Evolutionary conservation across 2,797 vertebrate species (phyloP).

Genomic region (Arctocebus calabarensis): DNA sequence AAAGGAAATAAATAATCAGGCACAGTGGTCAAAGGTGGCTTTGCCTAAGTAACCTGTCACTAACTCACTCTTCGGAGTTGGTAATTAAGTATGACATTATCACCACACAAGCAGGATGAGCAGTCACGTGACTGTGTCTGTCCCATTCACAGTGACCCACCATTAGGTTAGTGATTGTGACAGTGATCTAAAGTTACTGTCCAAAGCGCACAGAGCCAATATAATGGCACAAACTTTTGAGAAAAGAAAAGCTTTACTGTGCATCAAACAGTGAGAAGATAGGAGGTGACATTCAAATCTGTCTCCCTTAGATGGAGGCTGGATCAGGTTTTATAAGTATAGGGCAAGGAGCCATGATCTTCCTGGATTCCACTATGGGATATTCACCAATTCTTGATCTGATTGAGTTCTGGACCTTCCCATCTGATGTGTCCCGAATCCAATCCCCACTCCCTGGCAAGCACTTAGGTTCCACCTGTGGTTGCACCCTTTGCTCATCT

Average conservation of each 20-base stretch:
- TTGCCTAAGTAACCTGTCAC: neutral
- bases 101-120: neutral
- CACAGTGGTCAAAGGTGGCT: neutral
- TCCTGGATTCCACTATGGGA: neutral
- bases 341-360: neutral
- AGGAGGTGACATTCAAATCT: neutral
- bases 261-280: neutral
- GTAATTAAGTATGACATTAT: neutral
- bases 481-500: neutral
- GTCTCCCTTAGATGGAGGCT: neutral
- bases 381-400: neutral
- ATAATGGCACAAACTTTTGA: neutral
- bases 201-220: neutral
- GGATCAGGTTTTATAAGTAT: neutral
- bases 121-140: neutral
- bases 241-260: neutral
- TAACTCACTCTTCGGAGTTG: neutral
- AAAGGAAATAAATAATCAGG: neutral
- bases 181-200: neutral
- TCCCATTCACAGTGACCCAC: neutral
- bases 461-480: neutral
- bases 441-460: neutral
- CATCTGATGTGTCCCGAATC: neutral
- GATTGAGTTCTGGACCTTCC: neutral
- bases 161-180: neutral